Evolutionary conservation across 1,140 invertebrate species (phyloP).

Genomic region (Drosophila repleta): DNA sequence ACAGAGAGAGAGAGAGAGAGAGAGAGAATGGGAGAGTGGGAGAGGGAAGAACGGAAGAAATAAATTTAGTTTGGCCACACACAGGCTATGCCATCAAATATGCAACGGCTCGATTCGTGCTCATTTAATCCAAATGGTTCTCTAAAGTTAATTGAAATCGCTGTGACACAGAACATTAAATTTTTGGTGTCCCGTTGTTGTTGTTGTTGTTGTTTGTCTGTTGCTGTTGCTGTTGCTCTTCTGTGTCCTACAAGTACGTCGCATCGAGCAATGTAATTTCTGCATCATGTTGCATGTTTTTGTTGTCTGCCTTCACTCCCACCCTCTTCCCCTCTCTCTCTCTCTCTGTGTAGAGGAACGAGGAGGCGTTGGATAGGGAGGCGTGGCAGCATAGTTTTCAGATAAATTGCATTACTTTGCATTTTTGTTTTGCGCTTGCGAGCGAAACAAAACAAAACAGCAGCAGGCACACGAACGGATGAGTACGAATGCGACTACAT

Average conservation of each 20-base stretch:
- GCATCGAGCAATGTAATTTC: conserved; percentile 31
- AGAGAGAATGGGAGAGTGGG: not conserved
- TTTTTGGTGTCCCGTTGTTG: conserved; percentile 1
- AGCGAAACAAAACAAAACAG: conserved; percentile 44
- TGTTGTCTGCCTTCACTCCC: conserved; percentile 11
- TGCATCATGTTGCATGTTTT: conserved; percentile 33
- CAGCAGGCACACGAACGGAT: conserved; percentile 12
- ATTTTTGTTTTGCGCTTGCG: conserved; percentile 59
- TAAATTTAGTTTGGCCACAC: not conserved
- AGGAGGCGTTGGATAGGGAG: conserved; percentile 3
- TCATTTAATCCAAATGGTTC: conserved; percentile 2
- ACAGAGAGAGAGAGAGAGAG: not conserved
- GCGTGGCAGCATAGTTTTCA: conserved; percentile 61
- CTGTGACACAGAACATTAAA: conserved; percentile 21
- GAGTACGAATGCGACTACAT: conserved; percentile 22
- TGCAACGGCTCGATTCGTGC: not conserved
- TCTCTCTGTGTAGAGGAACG: no score
- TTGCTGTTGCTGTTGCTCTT: not conserved
- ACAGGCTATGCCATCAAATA: not conserved
- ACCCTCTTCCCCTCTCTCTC: not conserved
- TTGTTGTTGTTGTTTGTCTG: conserved; percentile 6
- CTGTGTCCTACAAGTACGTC: conserved; percentile 14
- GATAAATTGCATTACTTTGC: conserved; percentile 68
- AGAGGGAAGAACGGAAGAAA: not conserved
- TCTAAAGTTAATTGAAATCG: conserved; percentile 15